A percentile compares a stretch with the other conserved stretches of the same genome.
Conservation (phyloP, 2,113 vertebrate genomes). For the Ctenodactylus gundi region DNA sequence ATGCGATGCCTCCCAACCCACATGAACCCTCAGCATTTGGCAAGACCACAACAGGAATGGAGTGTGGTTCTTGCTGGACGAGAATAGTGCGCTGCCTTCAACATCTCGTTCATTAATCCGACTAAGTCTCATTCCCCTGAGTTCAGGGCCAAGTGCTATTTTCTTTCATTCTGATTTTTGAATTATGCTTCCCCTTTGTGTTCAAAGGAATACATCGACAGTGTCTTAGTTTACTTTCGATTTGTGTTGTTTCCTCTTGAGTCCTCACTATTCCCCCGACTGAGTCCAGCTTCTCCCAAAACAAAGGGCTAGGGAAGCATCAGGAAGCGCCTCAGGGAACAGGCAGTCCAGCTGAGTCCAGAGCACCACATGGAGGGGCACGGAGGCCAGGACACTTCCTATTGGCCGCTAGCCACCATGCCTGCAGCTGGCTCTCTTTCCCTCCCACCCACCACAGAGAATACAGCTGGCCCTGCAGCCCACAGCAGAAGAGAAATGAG, state of each 20-base stretch:
- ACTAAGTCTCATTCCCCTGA: not conserved
- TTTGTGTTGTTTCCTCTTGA: not conserved
- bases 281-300: constrained; percentile 11
- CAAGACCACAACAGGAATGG: not conserved
- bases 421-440: constrained; percentile 50
- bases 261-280: not conserved
- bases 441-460: constrained; percentile 55
- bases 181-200: not conserved
- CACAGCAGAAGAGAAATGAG: not conserved
- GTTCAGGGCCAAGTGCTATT: not conserved
- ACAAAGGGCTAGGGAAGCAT: constrained; percentile 61
- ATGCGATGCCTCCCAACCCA: not conserved
- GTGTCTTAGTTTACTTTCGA: not conserved
- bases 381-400: constrained; percentile 34
- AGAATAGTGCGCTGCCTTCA: not conserved
- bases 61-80: not conserved
- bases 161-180: not conserved
- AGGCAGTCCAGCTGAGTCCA: constrained; percentile 57
- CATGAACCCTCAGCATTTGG: not conserved
- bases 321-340: constrained; percentile 51
- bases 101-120: not conserved
- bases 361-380: not conserved
- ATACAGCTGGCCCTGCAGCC: constrained; percentile 63
- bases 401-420: constrained; percentile 50
- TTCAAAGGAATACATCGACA: not conserved